A percentile compares a stretch with the other conserved stretches of the same genome.
Conservation (phyloP, 2,888 invertebrate genomes). For the Drosophila longiperda region DNA sequence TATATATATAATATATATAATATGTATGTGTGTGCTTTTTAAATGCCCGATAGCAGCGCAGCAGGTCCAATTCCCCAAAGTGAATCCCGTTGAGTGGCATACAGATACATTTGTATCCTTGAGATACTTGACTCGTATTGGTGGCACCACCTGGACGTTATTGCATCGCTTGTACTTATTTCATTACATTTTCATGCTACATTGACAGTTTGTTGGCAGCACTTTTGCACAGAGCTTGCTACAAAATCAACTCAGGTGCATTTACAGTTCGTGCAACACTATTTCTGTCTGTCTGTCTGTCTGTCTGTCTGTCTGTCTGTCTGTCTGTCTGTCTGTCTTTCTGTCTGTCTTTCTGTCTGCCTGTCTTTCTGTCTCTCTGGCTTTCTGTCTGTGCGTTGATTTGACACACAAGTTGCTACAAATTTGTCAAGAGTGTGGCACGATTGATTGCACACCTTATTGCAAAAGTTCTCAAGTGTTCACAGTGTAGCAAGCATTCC, state of each 20-base stretch:
- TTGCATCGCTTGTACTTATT: slow-evolving; percentile 24
- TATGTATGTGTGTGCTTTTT: not conserved
- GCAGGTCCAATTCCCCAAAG: slow-evolving; percentile 46
- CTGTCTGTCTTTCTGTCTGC: not conserved
- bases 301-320: not conserved
- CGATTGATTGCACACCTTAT: slow-evolving; percentile 50
- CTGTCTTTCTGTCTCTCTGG: not conserved
- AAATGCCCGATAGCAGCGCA: slow-evolving; percentile 19
- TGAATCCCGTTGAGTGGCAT: slow-evolving; percentile 18
- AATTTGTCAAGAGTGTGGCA: slow-evolving; percentile 6
- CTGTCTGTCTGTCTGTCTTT: not conserved
- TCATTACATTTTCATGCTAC: slow-evolving; percentile 55
- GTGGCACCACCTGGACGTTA: slow-evolving; percentile 12
- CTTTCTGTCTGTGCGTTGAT: slow-evolving; percentile 6
- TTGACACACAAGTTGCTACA: slow-evolving; percentile 32
- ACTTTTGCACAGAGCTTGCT: slow-evolving; percentile 26
- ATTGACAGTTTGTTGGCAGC: slow-evolving; percentile 60
- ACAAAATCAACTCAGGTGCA: slow-evolving; percentile 45
- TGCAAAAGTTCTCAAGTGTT: slow-evolving; percentile 20
- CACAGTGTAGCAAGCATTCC: slow-evolving; percentile 7
- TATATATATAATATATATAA: not conserved
- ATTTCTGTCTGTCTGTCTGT: not conserved
- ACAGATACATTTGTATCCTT: slow-evolving; percentile 22
- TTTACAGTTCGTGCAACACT: slow-evolving; percentile 16
- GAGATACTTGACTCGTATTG: slow-evolving; percentile 9